Evolutionary conservation across 2,888 invertebrate species (phyloP), one percentile per base, ranked within the genome.

Genomic region (Drosophila paracracens): DNA sequence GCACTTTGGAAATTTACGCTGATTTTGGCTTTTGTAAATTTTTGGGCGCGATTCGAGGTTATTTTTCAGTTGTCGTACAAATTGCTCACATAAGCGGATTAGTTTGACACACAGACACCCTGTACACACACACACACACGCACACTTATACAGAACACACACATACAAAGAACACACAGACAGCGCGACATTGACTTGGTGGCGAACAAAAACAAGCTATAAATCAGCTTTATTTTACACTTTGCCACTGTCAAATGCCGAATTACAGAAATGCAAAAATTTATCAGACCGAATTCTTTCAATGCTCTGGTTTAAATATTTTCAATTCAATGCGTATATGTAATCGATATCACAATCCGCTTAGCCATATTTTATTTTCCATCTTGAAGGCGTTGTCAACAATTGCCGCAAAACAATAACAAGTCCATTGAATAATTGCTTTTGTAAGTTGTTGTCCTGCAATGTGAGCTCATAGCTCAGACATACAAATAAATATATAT

Each of bases 51-150:
- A 51, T 51, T 46, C 60, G 71, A 82, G 70, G 63, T 77, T 90
- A 76, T 82, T 89, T 88, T 85, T 85, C 88, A 82, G 85, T 88
- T 88, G 88, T 69, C 65, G 40, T 83, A 65, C 89, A 77, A 73
- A 82, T 88, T 77, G 71, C 63, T 81, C 74, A 72, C 71, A 73
- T 88, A 85, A 85, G 81, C 76, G 74, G 87, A 86, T 87, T 87
- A 90, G 51, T 62, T 70, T 83, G 56, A 60, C 66, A 69, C 35
- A 67, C 58, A 67, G n/a, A 61, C 59, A 36, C 46, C 21, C 56
- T 36, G 7, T 53, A 56, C 53, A 61, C 53, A 33, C 29, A 21
- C 31, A 4, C 21, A 68, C 10, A 21, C n/a, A 11, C 8, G 31
- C 25, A 2, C 21, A 21, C 43, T 11, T 5, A 2, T 50, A 54